These are phyloP conservation scores for Thunnus maccoyii DNA, from an alignment of 2,113 vertebrate species.

Conservation along the genomic window DNA sequence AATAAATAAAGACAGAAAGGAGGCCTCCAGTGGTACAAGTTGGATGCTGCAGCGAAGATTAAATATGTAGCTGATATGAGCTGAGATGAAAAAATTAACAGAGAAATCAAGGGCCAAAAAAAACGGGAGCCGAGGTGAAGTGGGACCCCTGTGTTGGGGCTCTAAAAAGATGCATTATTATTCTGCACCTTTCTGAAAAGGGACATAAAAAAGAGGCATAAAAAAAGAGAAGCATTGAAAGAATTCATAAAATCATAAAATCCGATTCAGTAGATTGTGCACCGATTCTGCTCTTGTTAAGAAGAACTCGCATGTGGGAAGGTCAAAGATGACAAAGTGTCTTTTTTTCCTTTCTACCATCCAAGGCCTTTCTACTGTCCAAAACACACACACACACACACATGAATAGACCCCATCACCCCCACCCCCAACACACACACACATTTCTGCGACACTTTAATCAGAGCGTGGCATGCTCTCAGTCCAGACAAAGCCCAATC, in stretches of 20 bases:
- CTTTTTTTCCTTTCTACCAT: slow-evolving; percentile 28
- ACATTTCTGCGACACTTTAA: slow-evolving; percentile 81
- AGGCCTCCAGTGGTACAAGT: slow-evolving; percentile 60
- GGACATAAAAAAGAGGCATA: not conserved
- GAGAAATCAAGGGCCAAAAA: slow-evolving; percentile 25
- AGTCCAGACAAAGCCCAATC: slow-evolving; percentile 86
- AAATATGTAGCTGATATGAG: slow-evolving; percentile 8
- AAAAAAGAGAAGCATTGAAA: slow-evolving; percentile 1
- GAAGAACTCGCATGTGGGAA: slow-evolving; percentile 55
- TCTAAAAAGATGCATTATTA: not conserved
- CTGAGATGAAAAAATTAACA: slow-evolving; percentile 1
- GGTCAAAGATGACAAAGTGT: slow-evolving; percentile 73
- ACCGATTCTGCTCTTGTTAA: slow-evolving; percentile 44
- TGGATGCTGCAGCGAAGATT: slow-evolving; percentile 35
- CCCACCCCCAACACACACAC: slow-evolving; percentile 47
- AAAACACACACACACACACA: slow-evolving; percentile 52
- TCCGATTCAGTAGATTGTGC: slow-evolving; percentile 46
- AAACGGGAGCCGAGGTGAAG: not conserved
- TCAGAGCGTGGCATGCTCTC: slow-evolving; percentile 82
- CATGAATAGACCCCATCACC: slow-evolving; percentile 2
- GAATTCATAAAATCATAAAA: slow-evolving; percentile 17
- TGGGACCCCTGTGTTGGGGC: not conserved
- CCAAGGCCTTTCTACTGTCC: slow-evolving; percentile 45
- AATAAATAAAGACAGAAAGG: slow-evolving; percentile 31
- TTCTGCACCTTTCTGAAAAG: not conserved